Percentiles rank a stretch among this genome's conserved stretches.
Conservation (phyloP, 2,113 vertebrate genomes). For the Rissa tridactyla region DNA sequence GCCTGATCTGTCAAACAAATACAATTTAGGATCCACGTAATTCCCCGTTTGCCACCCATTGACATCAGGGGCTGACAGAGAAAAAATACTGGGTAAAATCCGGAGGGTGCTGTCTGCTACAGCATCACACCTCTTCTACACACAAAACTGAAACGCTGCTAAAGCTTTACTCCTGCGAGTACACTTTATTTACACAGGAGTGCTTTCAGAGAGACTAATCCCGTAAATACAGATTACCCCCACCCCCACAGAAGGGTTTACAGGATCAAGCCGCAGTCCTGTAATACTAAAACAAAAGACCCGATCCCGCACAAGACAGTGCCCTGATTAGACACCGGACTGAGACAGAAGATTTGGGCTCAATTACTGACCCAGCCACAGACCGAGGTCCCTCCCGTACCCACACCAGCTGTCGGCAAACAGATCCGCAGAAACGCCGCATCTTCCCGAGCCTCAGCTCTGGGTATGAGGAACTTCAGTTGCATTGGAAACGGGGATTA, state of each 20-base stretch:
- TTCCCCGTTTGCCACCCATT: not conserved
- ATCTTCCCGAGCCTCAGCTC: not conserved
- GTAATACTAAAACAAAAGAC: conserved; percentile 24
- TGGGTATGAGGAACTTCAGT: not conserved
- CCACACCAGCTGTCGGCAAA: not conserved
- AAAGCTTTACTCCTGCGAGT: not conserved
- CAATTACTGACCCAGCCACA: not conserved
- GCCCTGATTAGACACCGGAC: not conserved
- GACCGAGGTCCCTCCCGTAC: accelerated
- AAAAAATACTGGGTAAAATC: not conserved
- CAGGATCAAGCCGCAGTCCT: not conserved
- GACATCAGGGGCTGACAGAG: not conserved
- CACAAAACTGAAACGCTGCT: accelerated
- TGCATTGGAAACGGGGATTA: not conserved
- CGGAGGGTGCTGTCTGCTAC: not conserved
- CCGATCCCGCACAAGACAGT: not conserved
- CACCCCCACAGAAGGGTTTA: not conserved
- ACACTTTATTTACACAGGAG: conserved; percentile 20
- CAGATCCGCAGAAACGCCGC: not conserved
- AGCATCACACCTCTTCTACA: not conserved
- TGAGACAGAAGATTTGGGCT: not conserved
- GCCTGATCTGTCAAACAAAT: conserved; percentile 20
- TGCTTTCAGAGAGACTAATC: conserved; percentile 24
- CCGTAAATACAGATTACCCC: not conserved
- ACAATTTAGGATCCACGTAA: not conserved